Percentiles rank a stretch among this genome's conserved stretches.
Evolutionary conservation across 2,797 vertebrate genomes (phyloP).

Genomic region (Myotis vivesi): DNA sequence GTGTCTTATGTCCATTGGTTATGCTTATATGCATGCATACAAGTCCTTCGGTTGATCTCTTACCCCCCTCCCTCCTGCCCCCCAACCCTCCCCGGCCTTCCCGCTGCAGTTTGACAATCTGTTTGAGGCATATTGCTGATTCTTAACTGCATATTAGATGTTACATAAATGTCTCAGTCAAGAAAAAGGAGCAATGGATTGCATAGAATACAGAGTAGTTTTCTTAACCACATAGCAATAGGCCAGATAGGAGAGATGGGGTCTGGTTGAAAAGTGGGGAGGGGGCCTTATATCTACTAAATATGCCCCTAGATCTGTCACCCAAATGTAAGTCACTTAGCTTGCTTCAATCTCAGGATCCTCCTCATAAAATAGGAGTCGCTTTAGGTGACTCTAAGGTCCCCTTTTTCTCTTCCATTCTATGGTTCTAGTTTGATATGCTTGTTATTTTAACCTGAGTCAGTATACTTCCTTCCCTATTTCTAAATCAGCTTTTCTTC

Average conservation of each 20-base stretch:
- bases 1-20: no score
- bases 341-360: background rate
- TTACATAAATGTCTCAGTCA: background rate
- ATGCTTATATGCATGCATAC: no score
- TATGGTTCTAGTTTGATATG: background rate
- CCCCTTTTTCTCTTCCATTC: background rate
- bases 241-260: background rate
- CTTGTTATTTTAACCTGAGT: background rate
- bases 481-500: background rate
- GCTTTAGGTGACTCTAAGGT: background rate
- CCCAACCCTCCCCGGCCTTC: no score
- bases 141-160: background rate
- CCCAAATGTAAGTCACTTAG: background rate
- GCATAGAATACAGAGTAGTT: background rate
- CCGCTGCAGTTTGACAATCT: no score
- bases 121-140: background rate
- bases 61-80: no score
- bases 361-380: background rate
- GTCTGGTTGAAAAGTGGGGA: background rate
- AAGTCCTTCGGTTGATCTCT: no score
- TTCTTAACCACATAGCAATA: background rate
- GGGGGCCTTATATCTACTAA: background rate
- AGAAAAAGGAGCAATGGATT: background rate
- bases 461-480: background rate
- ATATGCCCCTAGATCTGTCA: background rate